A percentile compares a stretch with the other conserved stretches of the same genome.
These are phyloP conservation scores for Amphipyra berbera DNA, from an alignment of 2,888 invertebrate species.

Conservation along the genomic window DNA sequence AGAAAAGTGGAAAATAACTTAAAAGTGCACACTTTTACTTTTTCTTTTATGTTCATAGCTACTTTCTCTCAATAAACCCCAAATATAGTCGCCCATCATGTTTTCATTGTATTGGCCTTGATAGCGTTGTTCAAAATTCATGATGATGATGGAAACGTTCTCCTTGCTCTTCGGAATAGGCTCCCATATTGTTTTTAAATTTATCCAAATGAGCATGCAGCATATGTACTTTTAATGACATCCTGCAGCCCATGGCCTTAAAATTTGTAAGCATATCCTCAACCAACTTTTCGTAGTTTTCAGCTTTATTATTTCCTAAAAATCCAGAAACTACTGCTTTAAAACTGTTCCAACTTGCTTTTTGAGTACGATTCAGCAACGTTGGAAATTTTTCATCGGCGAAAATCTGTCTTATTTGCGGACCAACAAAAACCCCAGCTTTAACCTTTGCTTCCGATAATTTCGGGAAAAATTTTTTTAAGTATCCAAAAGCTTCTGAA, in stretches of 20 bases:
- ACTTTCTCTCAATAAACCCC: too few relatives aligned
- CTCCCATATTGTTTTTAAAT: background rate
- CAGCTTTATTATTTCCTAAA: background rate
- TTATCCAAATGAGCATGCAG: background rate
- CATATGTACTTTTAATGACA: background rate
- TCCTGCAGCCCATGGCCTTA: background rate
- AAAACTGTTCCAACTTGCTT: background rate
- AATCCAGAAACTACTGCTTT: background rate
- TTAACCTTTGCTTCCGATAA: background rate
- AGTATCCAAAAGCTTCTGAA: background rate
- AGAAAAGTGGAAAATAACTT: too few relatives aligned
- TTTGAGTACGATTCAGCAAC: background rate
- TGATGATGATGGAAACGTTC: background rate
- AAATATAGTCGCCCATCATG: background rate
- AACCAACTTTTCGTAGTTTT: background rate
- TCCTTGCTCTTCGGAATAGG: background rate
- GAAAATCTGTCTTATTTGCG: background rate
- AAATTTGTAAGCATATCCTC: background rate
- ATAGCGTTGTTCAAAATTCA: background rate
- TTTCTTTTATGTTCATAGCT: too few relatives aligned
- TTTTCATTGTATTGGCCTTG: slow-evolving; percentile 1
- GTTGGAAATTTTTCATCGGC: background rate
- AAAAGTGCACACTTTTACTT: too few relatives aligned
- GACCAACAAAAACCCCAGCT: background rate
- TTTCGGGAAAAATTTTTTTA: background rate